Base-by-base conservation (phyloP, 2,888 invertebrate species). In the Steinernema hermaphroditum region DNA sequence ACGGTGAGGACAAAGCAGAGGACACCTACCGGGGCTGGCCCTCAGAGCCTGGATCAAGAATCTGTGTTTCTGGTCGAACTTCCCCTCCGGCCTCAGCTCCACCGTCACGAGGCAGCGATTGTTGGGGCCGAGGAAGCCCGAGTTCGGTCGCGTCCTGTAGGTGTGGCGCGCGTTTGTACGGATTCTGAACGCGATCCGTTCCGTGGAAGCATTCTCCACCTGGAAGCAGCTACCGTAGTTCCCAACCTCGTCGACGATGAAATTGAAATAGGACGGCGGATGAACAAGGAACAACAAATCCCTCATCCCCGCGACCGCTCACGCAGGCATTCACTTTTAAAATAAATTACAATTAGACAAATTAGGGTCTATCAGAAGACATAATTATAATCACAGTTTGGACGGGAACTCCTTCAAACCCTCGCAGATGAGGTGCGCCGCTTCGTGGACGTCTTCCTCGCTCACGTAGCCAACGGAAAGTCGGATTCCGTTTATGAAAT, bases 401-500 rank as follows among this genome's bases (percentile, higher is more conserved):
- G 32, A 4, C 6, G 62, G 62, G 19, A 70, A 44, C 44, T 73
- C 73, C n/a, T 49, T 49, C 16, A 73, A 54, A 1, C 71, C 71
- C 19, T 72, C 37, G 44, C 73, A 73, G 32, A 73, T n/a, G 12
- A 72, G 50, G 8, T 27, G 34, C 6, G 19, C 22, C 2, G 24
- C 75, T 62, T 75, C 71, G n/a, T 70, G 43, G 44, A 75, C 54
- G 43, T 75, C 75, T 27, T 76, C 62, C 14, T 50, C 24, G 29
- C 44, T 50, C 24, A 71, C 70, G 68, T 75, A 75, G 43, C 76
- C 74, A 43, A 75, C 62, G 24, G 75, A 50, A 9, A 75, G 69
- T 2, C 75, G 75, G 37, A 75, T 76, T 44, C 75, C 75, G 68
- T 75, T 75, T 22, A 50, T 76, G 16, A 75, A 32, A 4, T 27